A percentile compares a stretch with the other conserved stretches of the same genome.
Evolutionary conservation across 2,888 invertebrate genomes (phyloP).

Genomic region (Elegia similella): DNA sequence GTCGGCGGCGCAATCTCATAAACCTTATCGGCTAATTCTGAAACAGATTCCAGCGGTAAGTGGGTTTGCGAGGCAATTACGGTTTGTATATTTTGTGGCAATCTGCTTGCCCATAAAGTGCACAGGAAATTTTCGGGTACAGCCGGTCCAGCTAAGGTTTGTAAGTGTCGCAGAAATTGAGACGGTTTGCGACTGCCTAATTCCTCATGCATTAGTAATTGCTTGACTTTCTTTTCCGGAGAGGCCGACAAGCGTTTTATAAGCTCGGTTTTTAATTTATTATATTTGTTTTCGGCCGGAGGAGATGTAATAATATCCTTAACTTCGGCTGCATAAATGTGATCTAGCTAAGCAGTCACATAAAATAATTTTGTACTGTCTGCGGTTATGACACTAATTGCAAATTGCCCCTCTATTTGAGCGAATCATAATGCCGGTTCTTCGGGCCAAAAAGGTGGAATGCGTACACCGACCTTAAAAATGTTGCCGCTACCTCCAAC

Average conservation of each 20-base stretch:
- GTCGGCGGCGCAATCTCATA: constrained; percentile 20
- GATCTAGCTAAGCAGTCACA: constrained; percentile 25
- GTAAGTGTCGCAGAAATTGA: constrained; percentile 28
- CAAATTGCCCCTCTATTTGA: constrained; percentile 32
- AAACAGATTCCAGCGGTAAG: constrained; percentile 14
- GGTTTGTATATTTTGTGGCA: too few species aligned
- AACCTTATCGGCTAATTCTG: constrained; percentile 23
- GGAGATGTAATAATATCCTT: constrained; percentile 29
- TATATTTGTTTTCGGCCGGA: constrained; percentile 23
- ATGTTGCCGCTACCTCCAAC: neutral
- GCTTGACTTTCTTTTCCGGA: constrained; percentile 24
- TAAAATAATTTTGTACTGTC: constrained; percentile 31
- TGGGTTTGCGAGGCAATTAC: constrained; percentile 20
- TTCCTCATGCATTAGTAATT: constrained; percentile 25
- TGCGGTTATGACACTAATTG: constrained; percentile 22
- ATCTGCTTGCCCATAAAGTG: constrained; percentile 20
- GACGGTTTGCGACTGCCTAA: constrained; percentile 26
- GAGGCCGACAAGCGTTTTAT: constrained; percentile 25
- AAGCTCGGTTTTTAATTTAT: constrained; percentile 23
- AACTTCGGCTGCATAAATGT: constrained; percentile 22
- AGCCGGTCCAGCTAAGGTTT: constrained; percentile 7
- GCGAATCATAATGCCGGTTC: constrained; percentile 33
- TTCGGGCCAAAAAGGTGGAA: constrained; percentile 31
- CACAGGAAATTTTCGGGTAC: constrained; percentile 20
- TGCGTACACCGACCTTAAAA: neutral